Evolutionary conservation across 92 coral and sea anemone genomes (phyloP), one percentile per base, ranked within the genome.

Genomic region (Umimayanthus kanabou): DNA sequence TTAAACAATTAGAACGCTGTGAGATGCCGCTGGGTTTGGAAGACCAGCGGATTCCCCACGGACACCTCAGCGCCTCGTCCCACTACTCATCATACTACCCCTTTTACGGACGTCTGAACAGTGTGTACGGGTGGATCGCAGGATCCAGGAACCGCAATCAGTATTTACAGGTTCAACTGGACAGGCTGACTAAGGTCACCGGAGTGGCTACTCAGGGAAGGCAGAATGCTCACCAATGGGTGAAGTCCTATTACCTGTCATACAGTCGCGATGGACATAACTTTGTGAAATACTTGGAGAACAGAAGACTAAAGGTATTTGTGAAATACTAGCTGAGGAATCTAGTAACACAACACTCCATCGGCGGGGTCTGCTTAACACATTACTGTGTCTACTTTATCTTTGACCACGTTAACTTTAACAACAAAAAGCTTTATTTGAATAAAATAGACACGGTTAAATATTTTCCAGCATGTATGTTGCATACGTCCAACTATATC

Each of bases 181-280:
- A 79, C 42, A 18, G 55, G 14, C 39, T 25, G 26, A 79, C 83
- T 18, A 79, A 79, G 83, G 29, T 79, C 42, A 79, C 83, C 1
- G 83, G 61, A 47, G 81, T 77, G 42, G 81, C 81, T 47, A 77
- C 81, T 47, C 81, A 42, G 78, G 78, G 80, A 45, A 78, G 82
- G 28, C 82, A 79, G 65, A 79, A 79, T 20, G 69, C 40, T 33
- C 28, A 79, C 20, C 23, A 79, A 0, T 79, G 83, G 83, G 83
- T 79, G 83, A 79, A 79, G 83, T 79, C 83, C 1, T 79, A 79
- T 30, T 79, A 79, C 43, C 25, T 79, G 25, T 79, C 83, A 16
- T 79, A 79, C 83, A 79, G 83, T 55, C 71, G 83, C 15, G 70
- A 55, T 25, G 83, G 83, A 55, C 16, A 79, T 33, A 40, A 10